phyloP scores from a whole-genome alignment of 30 jellyfish, hydroid and myxozoan species.

The Mastigias papua region DNA sequence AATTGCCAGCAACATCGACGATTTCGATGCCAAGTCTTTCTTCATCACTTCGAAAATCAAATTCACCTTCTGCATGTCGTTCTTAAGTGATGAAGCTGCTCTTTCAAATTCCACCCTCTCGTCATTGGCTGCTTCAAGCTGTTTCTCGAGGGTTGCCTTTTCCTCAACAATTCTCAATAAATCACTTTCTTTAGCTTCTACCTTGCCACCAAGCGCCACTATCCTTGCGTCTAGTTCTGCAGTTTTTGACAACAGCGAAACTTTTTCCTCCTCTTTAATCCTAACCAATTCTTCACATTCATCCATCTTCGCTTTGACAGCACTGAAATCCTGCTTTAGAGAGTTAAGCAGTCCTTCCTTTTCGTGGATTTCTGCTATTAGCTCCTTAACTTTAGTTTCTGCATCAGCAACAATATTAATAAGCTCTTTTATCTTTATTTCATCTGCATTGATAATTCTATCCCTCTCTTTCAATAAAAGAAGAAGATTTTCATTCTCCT shows the following conservation, averaged over 20 bases:
- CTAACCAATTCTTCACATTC: slow-evolving; percentile 8
- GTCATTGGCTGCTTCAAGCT: slow-evolving; percentile 12
- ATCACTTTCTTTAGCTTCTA: slow-evolving; percentile 1
- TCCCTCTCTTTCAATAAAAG: slow-evolving; percentile 11
- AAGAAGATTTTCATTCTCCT: slow-evolving; percentile 4
- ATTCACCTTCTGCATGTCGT: slow-evolving; percentile 57
- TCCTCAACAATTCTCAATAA: neutral
- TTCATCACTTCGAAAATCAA: slow-evolving; percentile 63
- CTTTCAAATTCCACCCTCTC: slow-evolving; percentile 54
- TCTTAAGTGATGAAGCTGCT: slow-evolving; percentile 41
- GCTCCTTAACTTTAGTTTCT: slow-evolving; percentile 5
- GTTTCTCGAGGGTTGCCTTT: slow-evolving; percentile 26
- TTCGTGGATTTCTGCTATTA: slow-evolving; percentile 21
- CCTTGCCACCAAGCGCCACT: neutral
- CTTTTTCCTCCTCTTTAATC: slow-evolving; percentile 1
- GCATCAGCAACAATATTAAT: slow-evolving; percentile 23
- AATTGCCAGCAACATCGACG: slow-evolving; percentile 48
- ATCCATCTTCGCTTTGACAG: slow-evolving; percentile 1
- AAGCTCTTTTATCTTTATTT: slow-evolving; percentile 39
- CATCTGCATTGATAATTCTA: slow-evolving; percentile 6
- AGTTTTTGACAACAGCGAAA: neutral
- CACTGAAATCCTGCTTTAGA: neutral
- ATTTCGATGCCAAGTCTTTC: slow-evolving; percentile 61
- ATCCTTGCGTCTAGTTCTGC: slow-evolving; percentile 11
- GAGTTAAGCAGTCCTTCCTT: neutral